These are phyloP conservation scores for Hyles lineata DNA, from an alignment of 2,888 invertebrate genomes.

Conservation along the genomic window DNA sequence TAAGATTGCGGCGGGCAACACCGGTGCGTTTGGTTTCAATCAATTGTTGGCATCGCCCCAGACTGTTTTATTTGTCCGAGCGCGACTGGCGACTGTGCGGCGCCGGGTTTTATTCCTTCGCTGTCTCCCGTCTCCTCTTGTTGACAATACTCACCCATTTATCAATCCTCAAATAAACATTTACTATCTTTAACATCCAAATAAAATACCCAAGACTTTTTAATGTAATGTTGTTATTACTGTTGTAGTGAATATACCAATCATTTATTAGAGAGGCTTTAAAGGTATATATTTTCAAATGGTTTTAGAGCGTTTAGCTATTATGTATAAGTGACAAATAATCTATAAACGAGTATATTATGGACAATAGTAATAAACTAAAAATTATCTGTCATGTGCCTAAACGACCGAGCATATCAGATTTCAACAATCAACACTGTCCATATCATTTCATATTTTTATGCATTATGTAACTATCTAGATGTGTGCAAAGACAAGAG, in stretches of 20 bases:
- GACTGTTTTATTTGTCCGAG: constrained; percentile 52
- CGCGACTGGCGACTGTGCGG: constrained; percentile 58
- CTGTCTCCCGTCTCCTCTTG: constrained; percentile 42
- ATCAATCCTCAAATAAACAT: background rate
- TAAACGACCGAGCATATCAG: too few relatives aligned
- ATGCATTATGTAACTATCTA: too few relatives aligned
- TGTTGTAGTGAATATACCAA: background rate
- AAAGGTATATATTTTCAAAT: too few relatives aligned
- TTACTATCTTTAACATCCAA: background rate
- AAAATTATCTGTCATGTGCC: too few relatives aligned
- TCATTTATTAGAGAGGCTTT: too few relatives aligned
- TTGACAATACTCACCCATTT: constrained; percentile 6
- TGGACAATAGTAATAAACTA: too few relatives aligned
- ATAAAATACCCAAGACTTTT: background rate
- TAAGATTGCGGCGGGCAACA: constrained; percentile 5
- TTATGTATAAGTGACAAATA: too few relatives aligned
- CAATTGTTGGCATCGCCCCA: constrained; percentile 71
- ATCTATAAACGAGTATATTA: too few relatives aligned
- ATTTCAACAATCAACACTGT: too few relatives aligned
- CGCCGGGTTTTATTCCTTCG: constrained; percentile 59
- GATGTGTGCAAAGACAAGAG: too few relatives aligned
- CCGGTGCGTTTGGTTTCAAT: constrained; percentile 52
- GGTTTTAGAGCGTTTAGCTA: too few relatives aligned
- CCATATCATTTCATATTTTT: too few relatives aligned
- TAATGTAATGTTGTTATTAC: background rate